Conservation (phyloP, 1,140 invertebrate genomes). For the Hydropsyche tenuis region DNA sequence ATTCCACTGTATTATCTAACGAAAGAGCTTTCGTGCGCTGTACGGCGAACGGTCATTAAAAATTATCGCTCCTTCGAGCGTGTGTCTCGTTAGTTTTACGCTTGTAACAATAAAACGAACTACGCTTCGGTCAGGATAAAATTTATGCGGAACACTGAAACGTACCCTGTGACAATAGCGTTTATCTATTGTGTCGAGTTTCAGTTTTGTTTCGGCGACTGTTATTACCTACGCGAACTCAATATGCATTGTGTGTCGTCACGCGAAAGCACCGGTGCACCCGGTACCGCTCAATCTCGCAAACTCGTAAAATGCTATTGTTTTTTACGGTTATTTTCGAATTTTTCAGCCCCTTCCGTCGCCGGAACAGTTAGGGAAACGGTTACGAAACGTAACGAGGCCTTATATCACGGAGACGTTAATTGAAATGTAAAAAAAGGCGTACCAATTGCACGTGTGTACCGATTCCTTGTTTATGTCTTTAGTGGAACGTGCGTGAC, state of each 20-base stretch:
- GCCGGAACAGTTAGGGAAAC: neutral
- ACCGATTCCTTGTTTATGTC: neutral
- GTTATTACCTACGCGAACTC: slow-evolving; percentile 5
- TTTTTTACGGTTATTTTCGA: slow-evolving; percentile 9
- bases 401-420: slow-evolving; percentile 15
- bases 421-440: neutral
- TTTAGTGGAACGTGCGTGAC: no score
- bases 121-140: neutral
- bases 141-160: neutral
- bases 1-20: no score
- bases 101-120: slow-evolving; percentile 18
- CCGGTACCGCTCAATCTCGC: neutral
- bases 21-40: neutral
- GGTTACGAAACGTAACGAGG: slow-evolving; percentile 4
- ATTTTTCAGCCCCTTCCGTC: neutral
- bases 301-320: neutral
- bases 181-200: slow-evolving; percentile 22
- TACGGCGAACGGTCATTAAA: neutral
- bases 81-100: slow-evolving; percentile 12
- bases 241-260: slow-evolving; percentile 20
- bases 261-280: slow-evolving; percentile 14
- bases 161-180: slow-evolving; percentile 4
- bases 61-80: slow-evolving; percentile 16
- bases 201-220: slow-evolving; percentile 2
- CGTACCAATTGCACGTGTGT: neutral